A percentile compares a stretch with the other conserved stretches of the same genome.
Evolutionary conservation across 2,888 invertebrate species (phyloP).

Genomic region (Zygothrica quintamaculata): DNA sequence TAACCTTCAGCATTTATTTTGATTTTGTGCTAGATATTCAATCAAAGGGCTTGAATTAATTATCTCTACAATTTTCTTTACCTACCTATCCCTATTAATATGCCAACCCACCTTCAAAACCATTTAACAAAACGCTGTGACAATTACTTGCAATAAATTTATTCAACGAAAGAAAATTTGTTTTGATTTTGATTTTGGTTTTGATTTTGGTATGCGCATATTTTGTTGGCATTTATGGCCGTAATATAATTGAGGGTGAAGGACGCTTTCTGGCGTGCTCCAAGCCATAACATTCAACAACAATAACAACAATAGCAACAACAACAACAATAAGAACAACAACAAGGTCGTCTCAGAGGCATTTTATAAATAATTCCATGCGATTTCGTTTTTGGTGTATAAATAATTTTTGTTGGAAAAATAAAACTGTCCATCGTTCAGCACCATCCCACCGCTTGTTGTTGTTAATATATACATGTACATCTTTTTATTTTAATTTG

Average conservation of each 20-base stretch:
- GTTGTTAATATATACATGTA: neutral
- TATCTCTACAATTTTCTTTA: neutral
- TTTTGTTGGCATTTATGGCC: slow-evolving; percentile 64
- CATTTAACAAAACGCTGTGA: slow-evolving; percentile 17
- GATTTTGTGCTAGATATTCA: neutral
- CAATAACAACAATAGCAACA: slow-evolving; percentile 28
- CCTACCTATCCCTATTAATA: no score
- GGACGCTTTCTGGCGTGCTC: slow-evolving; percentile 73
- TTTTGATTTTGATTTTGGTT: no score
- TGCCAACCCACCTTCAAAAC: neutral
- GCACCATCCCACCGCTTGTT: slow-evolving; percentile 29
- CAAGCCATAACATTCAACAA: slow-evolving; percentile 37
- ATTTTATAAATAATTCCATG: slow-evolving; percentile 73
- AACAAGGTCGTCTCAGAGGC: slow-evolving; percentile 74
- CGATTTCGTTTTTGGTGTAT: slow-evolving; percentile 66
- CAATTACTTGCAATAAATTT: slow-evolving; percentile 27
- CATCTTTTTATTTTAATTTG: slow-evolving; percentile 39
- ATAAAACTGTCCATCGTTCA: slow-evolving; percentile 62
- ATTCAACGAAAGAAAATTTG: slow-evolving; percentile 1
- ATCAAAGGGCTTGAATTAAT: slow-evolving; percentile 5
- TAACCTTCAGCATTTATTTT: no score
- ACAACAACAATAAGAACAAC: slow-evolving; percentile 29
- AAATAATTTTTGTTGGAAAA: slow-evolving; percentile 73
- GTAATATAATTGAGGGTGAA: slow-evolving; percentile 70
- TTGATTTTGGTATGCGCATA: slow-evolving; percentile 48